Conservation (phyloP, 2,113 vertebrate genomes). For the Ancistrus triradiatus region DNA sequence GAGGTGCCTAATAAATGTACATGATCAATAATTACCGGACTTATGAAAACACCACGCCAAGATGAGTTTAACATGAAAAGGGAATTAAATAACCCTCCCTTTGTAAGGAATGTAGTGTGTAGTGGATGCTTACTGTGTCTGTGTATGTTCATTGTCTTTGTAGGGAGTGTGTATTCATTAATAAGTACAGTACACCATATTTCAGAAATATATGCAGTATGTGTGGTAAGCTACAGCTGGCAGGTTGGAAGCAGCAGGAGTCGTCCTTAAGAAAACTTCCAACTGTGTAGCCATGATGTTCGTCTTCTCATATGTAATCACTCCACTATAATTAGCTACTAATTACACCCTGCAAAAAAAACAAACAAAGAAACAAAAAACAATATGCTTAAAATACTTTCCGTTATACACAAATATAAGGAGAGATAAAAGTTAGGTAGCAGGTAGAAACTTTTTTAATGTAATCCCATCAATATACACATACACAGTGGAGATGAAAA, state of each 20-base stretch:
- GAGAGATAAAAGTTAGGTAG: too few relatives aligned
- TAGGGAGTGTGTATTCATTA: constrained; percentile 3
- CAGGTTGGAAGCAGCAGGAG: constrained; percentile 15
- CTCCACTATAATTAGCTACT: constrained; percentile 48
- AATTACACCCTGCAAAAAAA: constrained; percentile 71
- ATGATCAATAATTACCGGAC: constrained; percentile 30
- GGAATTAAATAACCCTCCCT: constrained; percentile 12
- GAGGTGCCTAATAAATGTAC: constrained; percentile 37
- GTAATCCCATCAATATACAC: too few relatives aligned
- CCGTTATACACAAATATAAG: constrained; percentile 51
- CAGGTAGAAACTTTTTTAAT: too few relatives aligned
- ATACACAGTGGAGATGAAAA: too few relatives aligned
- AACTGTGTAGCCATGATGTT: constrained; percentile 26
- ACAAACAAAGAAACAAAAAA: too few relatives aligned
- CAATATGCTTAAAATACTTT: constrained; percentile 55
- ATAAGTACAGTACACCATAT: neutral
- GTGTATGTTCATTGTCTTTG: constrained; percentile 2
- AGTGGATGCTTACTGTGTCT: neutral
- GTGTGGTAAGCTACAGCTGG: neutral
- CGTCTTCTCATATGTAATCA: constrained; percentile 42
- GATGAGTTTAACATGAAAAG: constrained; percentile 43
- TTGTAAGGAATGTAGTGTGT: neutral
- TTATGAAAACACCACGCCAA: constrained; percentile 19
- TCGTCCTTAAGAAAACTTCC: constrained; percentile 28
- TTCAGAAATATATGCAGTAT: constrained; percentile 3